Base-by-base conservation (phyloP, 2,888 invertebrate genomes). In the Eupithecia subumbrata region DNA sequence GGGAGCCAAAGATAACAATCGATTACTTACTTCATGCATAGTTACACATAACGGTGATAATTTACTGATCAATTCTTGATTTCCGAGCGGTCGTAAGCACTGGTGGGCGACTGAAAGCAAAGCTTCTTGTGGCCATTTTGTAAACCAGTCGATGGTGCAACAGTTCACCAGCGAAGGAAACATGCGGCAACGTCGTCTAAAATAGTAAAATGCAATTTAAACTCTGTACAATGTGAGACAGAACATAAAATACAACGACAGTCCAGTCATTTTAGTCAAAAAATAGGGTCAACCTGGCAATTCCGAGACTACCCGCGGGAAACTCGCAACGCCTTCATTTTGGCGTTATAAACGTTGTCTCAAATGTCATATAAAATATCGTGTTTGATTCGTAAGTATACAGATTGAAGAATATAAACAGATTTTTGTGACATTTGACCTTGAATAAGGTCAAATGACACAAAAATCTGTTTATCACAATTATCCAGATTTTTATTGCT, bases 71-170 rank as follows among this genome's bases (percentile, higher is more conserved):
- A 90, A 88, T 45, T 95, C 94, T 25, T 90, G 83, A 11, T 95
- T 89, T 2, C 95, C 95, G 1, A 97, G 92, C 16, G 95, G 94
- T 56, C 94, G 92, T 56, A 98, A 95, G 71, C 97, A 96, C 78
- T 96, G 97, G 74, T 96, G 88, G 0, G 98, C 98, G 0, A 98
- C 98, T 0, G 98, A 97, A 22, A 97, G 94, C 72, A 98, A 92
- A 18, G 98, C 98, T 86, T 98, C 98, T 16, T 96, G 95, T 0
- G 98, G 98, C 98, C 98, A 98, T 84, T 97, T 98, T 2, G 97
- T 97, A 89, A 98, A 98, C 98, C 99, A 99, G 89, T 99, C 98
- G 76, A 99, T 98, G 0, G 98, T 98, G 86, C 98, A 98, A 87
- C 98, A 98, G 91, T 98, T 99, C 9, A 98, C 97, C 79, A 99